A percentile compares a stretch with the other conserved stretches of the same genome.
Evolutionary conservation across 2,113 vertebrate species (phyloP).

Genomic region (Heterotis niloticus): DNA sequence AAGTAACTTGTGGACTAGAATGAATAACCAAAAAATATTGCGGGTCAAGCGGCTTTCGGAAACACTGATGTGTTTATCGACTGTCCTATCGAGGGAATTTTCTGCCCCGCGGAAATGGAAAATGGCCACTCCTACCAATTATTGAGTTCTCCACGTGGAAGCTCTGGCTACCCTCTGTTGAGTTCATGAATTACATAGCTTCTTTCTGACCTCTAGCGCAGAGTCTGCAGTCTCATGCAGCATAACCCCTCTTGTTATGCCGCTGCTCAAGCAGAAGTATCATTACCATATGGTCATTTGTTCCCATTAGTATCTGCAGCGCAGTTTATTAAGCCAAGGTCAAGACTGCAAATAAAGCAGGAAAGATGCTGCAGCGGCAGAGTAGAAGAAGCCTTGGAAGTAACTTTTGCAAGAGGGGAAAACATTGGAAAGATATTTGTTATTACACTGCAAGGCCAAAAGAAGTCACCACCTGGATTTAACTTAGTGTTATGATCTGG

Average conservation of each 20-base stretch:
- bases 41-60: not conserved
- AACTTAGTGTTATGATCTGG: too few species aligned
- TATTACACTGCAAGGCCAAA: too few species aligned
- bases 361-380: not conserved
- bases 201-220: not conserved
- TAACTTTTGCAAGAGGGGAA: too few species aligned
- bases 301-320: constrained; percentile 55
- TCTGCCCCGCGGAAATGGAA: constrained; percentile 14
- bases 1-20: too few species aligned
- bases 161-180: constrained; percentile 1
- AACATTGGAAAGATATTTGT: too few species aligned
- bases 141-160: not conserved
- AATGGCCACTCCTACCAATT: constrained; percentile 19
- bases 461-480: too few species aligned
- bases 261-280: constrained; percentile 20
- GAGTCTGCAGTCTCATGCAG: constrained; percentile 1
- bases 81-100: not conserved
- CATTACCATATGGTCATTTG: constrained; percentile 56
- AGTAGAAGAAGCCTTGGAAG: not conserved
- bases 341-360: constrained; percentile 22
- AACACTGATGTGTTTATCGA: constrained; percentile 2
- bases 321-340: constrained; percentile 51
- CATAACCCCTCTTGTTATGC: constrained; percentile 7
- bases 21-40: not conserved
- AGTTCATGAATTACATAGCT: not conserved